phyloP scores from a whole-genome alignment of 2,888 invertebrate genomes.

The Trachelus stipa region DNA sequence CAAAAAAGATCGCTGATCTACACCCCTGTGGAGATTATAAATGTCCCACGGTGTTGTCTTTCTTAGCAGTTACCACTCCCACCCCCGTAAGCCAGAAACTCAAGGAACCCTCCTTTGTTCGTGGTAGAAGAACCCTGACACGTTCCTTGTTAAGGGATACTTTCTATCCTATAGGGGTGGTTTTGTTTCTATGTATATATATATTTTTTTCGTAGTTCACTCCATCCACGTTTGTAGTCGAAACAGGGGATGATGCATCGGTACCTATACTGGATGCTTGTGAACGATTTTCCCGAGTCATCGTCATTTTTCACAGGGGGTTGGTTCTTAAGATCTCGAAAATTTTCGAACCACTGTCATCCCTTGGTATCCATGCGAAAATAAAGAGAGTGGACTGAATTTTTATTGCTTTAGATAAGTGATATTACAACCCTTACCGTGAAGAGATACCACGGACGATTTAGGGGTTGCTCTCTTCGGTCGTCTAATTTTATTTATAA shows the following conservation, averaged over 20 bases:
- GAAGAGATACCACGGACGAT: neutral
- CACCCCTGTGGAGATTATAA: constrained; percentile 51
- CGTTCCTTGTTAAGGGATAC: neutral
- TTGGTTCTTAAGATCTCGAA: neutral
- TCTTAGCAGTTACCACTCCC: neutral
- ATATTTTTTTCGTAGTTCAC: neutral
- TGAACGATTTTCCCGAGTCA: neutral
- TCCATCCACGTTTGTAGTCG: neutral
- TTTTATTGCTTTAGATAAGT: neutral
- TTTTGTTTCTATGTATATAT: neutral
- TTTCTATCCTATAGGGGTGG: neutral
- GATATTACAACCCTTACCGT: neutral
- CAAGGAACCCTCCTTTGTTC: neutral
- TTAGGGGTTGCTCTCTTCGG: neutral
- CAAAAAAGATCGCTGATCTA: constrained; percentile 64
- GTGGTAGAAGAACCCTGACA: neutral
- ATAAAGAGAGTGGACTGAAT: neutral
- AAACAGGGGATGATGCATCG: neutral
- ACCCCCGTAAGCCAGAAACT: neutral
- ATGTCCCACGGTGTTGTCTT: constrained; percentile 38
- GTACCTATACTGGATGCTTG: neutral
- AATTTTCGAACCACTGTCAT: neutral
- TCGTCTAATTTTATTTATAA: neutral
- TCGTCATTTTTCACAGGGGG: neutral
- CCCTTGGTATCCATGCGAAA: neutral